Evolutionary conservation across 2,797 vertebrate species (phyloP).

Genomic region (Takifugu ocellatus): DNA sequence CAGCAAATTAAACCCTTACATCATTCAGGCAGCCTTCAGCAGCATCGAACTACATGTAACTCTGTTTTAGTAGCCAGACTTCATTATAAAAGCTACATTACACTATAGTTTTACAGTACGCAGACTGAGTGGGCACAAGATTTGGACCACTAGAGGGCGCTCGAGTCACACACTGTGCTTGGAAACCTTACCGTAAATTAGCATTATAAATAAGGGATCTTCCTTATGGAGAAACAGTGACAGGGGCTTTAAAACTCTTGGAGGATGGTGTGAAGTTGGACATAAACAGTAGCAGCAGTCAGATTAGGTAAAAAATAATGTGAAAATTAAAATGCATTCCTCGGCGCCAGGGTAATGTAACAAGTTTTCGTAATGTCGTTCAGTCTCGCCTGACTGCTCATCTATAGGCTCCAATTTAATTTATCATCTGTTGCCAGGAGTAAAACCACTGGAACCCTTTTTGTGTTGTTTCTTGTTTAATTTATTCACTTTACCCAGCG

Average conservation of each 20-base stretch:
- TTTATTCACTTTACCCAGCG: slow-evolving; percentile 53
- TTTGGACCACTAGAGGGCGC: slow-evolving; percentile 67
- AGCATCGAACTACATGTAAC: not conserved
- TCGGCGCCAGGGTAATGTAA: slow-evolving; percentile 53
- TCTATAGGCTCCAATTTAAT: slow-evolving; percentile 67
- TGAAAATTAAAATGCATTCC: slow-evolving; percentile 47
- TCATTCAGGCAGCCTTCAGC: not conserved
- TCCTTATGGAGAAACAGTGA: slow-evolving; percentile 21
- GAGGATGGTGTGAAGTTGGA: slow-evolving; percentile 31
- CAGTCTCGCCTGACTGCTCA: slow-evolving; percentile 52
- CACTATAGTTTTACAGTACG: not conserved
- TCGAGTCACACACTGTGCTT: slow-evolving; percentile 42
- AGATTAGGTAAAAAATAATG: slow-evolving; percentile 37
- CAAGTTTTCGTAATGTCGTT: slow-evolving; percentile 54
- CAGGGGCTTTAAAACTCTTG: slow-evolving; percentile 27
- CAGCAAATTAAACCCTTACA: too few species aligned
- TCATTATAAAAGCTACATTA: not conserved
- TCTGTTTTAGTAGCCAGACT: not conserved
- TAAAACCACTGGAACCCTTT: slow-evolving; percentile 38
- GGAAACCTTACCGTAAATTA: slow-evolving; percentile 23
- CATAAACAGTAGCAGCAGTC: slow-evolving; percentile 21
- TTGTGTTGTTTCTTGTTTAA: slow-evolving; percentile 51
- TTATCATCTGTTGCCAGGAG: slow-evolving; percentile 46
- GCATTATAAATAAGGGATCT: slow-evolving; percentile 37
- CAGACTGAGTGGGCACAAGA: not conserved